phyloP scores from a whole-genome alignment of 2,888 invertebrate genomes.

The Diabrotica balteata region DNA sequence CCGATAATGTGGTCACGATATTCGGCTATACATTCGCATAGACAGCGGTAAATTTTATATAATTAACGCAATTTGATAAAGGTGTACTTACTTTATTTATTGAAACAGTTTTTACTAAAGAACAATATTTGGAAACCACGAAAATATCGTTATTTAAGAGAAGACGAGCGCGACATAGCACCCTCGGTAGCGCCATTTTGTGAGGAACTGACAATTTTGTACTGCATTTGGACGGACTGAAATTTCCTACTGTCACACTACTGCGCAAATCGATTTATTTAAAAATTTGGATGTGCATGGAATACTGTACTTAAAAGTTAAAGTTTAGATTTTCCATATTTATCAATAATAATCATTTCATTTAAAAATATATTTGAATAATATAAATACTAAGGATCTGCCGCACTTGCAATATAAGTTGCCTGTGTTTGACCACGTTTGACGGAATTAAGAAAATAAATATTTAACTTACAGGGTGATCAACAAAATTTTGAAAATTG shows the following conservation, averaged over 20 bases:
- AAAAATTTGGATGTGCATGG: no score
- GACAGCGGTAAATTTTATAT: slow-evolving; percentile 5
- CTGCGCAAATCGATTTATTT: slow-evolving; percentile 40
- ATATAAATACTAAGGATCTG: no score
- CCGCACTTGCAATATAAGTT: no score
- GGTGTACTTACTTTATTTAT: slow-evolving; percentile 56
- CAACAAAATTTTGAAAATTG: no score
- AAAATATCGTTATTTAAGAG: slow-evolving; percentile 56
- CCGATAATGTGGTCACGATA: slow-evolving; percentile 2
- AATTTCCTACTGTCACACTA: slow-evolving; percentile 12
- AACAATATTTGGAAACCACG: slow-evolving; percentile 54
- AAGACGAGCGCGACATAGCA: slow-evolving; percentile 57
- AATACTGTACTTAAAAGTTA: no score
- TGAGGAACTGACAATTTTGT: slow-evolving; percentile 37
- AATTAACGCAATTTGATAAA: slow-evolving; percentile 14
- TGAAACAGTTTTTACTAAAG: slow-evolving; percentile 51
- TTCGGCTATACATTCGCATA: neutral
- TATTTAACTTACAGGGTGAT: no score
- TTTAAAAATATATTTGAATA: no score
- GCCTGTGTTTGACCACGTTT: no score
- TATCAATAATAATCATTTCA: no score
- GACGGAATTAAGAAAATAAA: no score
- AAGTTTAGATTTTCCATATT: no score
- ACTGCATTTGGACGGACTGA: slow-evolving; percentile 31
- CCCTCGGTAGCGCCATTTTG: slow-evolving; percentile 59